Conservation (phyloP, 2,113 vertebrate species). For the Octodon degus region DNA sequence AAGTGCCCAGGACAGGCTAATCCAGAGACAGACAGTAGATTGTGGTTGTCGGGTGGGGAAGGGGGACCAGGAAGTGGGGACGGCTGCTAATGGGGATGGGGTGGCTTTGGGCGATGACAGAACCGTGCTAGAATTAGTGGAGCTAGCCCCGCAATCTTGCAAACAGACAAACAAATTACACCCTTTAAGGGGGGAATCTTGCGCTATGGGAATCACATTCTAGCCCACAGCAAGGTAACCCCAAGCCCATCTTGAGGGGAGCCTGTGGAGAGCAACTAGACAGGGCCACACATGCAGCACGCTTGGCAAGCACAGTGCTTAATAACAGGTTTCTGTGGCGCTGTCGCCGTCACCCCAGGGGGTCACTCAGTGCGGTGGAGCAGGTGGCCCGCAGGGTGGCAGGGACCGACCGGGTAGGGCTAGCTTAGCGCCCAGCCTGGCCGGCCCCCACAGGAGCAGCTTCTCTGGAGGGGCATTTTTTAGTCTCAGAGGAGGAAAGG, state of each 20-base stretch:
- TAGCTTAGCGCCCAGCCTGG: background rate
- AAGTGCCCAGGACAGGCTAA: background rate
- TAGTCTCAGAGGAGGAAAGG: background rate
- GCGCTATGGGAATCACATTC: background rate
- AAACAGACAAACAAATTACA: background rate
- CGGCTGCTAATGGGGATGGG: background rate
- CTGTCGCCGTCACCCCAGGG: background rate
- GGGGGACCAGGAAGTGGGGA: background rate
- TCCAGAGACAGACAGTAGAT: background rate
- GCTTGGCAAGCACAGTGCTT: background rate
- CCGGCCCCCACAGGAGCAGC: background rate
- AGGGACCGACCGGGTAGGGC: fast-evolving
- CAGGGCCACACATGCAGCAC: fast-evolving
- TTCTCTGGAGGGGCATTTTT: background rate
- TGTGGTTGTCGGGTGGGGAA: background rate
- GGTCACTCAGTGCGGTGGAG: no score
- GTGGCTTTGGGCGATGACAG: background rate
- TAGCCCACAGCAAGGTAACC: background rate
- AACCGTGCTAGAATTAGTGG: background rate
- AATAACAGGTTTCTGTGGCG: no score
- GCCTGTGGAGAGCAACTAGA: background rate
- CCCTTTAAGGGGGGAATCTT: background rate
- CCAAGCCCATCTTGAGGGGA: background rate
- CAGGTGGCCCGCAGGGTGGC: background rate
- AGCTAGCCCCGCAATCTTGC: no score